Base-by-base conservation (phyloP, 2,797 vertebrate species). In the Acropternis orthonyx region DNA sequence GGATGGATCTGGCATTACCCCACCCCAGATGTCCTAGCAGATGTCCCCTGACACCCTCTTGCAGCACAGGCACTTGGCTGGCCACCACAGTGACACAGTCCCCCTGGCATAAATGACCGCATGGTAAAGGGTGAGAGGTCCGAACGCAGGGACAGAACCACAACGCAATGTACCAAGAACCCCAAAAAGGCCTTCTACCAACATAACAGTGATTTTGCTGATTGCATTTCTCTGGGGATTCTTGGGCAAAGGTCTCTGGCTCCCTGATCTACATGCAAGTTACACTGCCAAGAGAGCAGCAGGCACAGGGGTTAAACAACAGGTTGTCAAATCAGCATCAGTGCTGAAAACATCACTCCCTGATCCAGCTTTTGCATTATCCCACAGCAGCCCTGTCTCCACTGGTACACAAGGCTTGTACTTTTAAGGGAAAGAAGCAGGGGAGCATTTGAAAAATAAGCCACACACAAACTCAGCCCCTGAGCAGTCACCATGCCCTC, bases 401-500 rank as follows among this genome's bases (percentile, higher is more conserved):
- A 58, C 1, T 46, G 44, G 7, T 6, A 68, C 24, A 44, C 22
- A 36, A 69, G n/a, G 22, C 34, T 79, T 79, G 39, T 9, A 41
- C 20, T 85, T 92, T 22, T 48, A 51, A 32, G 58, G 46, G 18
- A 82, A 85, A 68, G 30, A 75, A 92, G 66, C 2, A 9, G 4
- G 32, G 37, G 17, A 78, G 4, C 18, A 62, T 56, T 65, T 85
- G 27, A 54, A 72, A 87, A 82, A 68, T 13, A 89, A 67, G 15
- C 34, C 37, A 66, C 36, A 16, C 12, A 23, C 14, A 54, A 22
- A 61, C 28, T 13, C 24, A 5, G 26, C 6, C 20, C 3, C 9
- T 0, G 0, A 55, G 27, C 34, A 49, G 51, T 12, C 44, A 73
- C 30, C 7, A 7, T 1, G 2, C 22, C 37, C 55, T 39, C 39